These are phyloP conservation scores for Pterophyllum scalare DNA, from an alignment of 2,113 vertebrate species.

Conservation along the genomic window DNA sequence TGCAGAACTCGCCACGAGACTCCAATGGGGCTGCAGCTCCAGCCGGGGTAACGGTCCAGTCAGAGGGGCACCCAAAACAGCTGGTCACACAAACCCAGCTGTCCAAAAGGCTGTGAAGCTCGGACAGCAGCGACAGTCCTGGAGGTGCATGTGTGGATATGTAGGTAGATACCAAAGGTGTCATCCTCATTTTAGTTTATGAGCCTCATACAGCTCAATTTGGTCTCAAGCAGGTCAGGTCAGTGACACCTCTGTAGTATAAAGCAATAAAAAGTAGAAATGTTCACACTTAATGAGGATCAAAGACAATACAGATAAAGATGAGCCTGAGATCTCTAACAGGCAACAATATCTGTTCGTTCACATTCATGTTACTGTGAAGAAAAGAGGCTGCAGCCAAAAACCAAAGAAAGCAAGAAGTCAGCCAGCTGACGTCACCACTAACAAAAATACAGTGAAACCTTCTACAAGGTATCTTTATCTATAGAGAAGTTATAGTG, in stretches of 20 bases:
- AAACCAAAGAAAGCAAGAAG: neutral
- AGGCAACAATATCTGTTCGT: neutral
- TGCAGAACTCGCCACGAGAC: neutral
- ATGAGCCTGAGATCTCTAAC: neutral
- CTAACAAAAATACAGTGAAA: neutral
- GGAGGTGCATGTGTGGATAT: neutral
- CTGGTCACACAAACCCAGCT: neutral
- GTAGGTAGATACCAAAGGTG: fast-evolving
- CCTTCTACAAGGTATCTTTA: neutral
- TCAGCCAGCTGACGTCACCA: neutral
- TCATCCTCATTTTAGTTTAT: neutral
- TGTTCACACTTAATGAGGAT: fast-evolving
- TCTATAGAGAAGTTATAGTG: fast-evolving
- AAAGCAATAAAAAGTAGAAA: neutral
- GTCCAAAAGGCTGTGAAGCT: neutral
- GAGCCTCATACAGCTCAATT: neutral
- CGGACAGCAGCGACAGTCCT: neutral
- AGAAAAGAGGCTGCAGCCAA: fast-evolving
- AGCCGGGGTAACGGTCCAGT: neutral
- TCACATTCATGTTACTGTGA: neutral
- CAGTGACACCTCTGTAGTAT: too few relatives aligned
- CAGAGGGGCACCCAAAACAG: neutral
- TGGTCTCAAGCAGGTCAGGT: neutral
- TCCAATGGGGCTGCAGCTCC: neutral
- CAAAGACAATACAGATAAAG: fast-evolving